These are phyloP conservation scores for Dexiosoma caninum DNA, from an alignment of 2,888 invertebrate species.

Conservation along the genomic window DNA sequence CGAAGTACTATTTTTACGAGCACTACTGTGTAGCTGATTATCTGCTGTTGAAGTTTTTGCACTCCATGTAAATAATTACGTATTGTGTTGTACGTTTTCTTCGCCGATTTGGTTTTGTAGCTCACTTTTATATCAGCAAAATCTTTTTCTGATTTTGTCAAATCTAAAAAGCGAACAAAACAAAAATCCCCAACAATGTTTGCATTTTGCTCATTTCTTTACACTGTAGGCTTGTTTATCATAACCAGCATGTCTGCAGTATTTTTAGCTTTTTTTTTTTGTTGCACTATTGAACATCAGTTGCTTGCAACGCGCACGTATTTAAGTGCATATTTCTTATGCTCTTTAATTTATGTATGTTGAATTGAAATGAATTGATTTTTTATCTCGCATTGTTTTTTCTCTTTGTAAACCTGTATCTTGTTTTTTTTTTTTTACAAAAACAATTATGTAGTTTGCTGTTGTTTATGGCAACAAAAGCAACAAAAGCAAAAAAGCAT, in stretches of 20 bases:
- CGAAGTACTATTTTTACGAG: neutral
- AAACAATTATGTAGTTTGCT: conserved; percentile 31
- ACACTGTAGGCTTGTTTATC: neutral
- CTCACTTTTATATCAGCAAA: neutral
- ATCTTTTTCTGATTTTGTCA: neutral
- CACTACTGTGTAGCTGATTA: neutral
- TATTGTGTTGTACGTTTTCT: neutral
- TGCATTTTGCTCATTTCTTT: neutral
- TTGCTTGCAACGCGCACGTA: neutral
- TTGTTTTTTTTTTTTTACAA: conserved; percentile 7
- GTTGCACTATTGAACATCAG: too few relatives aligned
- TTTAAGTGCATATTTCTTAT: conserved; percentile 1
- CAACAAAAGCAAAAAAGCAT: neutral
- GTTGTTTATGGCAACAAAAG: conserved; percentile 25
- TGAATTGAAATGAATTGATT: conserved; percentile 31
- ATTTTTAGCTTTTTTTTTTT: neutral
- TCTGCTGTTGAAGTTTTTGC: neutral
- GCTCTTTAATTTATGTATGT: conserved; percentile 40
- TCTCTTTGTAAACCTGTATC: conserved; percentile 27
- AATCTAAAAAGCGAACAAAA: neutral
- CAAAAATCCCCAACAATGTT: neutral
- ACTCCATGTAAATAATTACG: conserved; percentile 11
- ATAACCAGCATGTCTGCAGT: neutral
- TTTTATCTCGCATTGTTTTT: neutral
- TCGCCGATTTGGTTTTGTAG: neutral